These are phyloP conservation scores for Leucania comma DNA, from an alignment of 2,888 invertebrate species.

Conservation along the genomic window DNA sequence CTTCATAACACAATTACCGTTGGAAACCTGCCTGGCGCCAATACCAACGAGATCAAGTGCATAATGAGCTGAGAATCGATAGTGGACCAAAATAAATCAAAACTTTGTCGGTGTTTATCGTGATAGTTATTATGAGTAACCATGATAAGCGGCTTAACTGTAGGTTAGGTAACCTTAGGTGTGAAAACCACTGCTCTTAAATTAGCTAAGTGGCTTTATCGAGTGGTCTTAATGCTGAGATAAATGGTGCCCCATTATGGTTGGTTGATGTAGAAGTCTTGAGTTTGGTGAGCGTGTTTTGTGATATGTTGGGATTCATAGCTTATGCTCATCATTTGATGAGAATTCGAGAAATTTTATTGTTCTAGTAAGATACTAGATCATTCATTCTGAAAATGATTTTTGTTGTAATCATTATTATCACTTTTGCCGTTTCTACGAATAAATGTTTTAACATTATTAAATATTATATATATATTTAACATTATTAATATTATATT, in stretches of 20 bases:
- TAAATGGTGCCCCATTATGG: constrained; percentile 72
- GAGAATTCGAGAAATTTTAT: neutral
- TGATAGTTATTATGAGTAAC: constrained; percentile 57
- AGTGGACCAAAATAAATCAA: constrained; percentile 61
- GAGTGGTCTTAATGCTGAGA: constrained; percentile 70
- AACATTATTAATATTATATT: too few species aligned
- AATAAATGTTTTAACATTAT: neutral
- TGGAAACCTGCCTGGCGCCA: constrained; percentile 59
- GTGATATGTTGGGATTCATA: constrained; percentile 13
- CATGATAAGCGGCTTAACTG: constrained; percentile 72
- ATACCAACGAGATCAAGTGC: constrained; percentile 47
- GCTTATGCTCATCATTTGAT: neutral
- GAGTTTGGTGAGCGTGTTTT: constrained; percentile 42
- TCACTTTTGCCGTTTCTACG: neutral
- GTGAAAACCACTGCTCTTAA: constrained; percentile 77
- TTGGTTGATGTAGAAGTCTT: constrained; percentile 44
- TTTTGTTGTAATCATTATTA: neutral
- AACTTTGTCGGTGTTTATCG: constrained; percentile 54
- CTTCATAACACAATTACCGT: constrained; percentile 61
- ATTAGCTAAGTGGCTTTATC: constrained; percentile 82
- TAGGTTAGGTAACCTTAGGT: constrained; percentile 73
- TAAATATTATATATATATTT: too few species aligned
- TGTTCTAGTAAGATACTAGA: neutral
- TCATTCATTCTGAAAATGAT: neutral
- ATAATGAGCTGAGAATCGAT: constrained; percentile 57